Conservation (phyloP, 2,113 vertebrate genomes). For the Microcebus murinus region DNA sequence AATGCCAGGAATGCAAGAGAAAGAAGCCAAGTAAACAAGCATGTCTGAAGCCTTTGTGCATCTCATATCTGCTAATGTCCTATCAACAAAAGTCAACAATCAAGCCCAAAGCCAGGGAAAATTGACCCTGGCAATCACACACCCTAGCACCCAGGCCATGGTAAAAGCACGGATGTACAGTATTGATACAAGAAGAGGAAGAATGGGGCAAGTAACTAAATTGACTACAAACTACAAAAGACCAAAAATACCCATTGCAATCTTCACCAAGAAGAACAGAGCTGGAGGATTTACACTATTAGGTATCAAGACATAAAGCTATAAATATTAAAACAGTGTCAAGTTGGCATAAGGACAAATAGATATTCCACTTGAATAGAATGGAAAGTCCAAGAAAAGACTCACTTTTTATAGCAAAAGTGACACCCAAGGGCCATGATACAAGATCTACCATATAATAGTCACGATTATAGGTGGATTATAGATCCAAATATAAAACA, state of each 20-base stretch:
- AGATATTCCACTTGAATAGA: background rate
- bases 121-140: no score
- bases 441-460: background rate
- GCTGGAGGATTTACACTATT: background rate
- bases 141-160: background rate
- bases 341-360: background rate
- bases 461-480: background rate
- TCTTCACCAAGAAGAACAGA: background rate
- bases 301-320: background rate
- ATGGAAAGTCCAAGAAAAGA: background rate
- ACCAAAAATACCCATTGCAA: background rate
- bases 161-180: background rate
- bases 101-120: background rate
- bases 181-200: background rate
- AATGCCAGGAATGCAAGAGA: background rate
- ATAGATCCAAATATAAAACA: background rate
- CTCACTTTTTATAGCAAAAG: background rate
- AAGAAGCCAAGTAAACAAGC: background rate
- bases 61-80: background rate
- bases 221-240: background rate
- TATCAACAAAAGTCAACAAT: background rate
- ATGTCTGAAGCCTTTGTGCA: background rate
- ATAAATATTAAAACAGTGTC: background rate
- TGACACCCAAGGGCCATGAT: background rate
- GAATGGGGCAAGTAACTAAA: background rate